Evolutionary conservation across 2,888 invertebrate species (phyloP).

Genomic region (Nemurella pictetii): DNA sequence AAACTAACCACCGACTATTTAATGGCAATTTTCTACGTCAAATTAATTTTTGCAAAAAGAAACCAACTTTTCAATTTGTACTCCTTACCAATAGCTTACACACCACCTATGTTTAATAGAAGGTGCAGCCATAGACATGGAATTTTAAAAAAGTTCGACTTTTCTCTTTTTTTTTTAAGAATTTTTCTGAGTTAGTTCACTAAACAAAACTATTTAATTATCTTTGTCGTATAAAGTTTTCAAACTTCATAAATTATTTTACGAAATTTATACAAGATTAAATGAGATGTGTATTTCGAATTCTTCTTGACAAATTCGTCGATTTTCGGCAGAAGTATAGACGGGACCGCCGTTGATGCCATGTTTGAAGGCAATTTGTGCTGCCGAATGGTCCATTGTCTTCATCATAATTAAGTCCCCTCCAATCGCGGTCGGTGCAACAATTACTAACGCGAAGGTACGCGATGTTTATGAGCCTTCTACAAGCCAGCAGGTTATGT

Average conservation of each 20-base stretch:
- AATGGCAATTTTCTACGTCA: not conserved
- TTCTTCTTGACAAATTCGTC: too few species aligned
- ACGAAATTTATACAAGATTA: too few species aligned
- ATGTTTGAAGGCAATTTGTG: not conserved
- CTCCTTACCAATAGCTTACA: not conserved
- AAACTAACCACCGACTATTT: not conserved
- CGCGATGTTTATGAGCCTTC: constrained; percentile 16
- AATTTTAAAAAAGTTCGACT: too few species aligned
- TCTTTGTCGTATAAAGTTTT: too few species aligned
- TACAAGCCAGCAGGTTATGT: constrained; percentile 23
- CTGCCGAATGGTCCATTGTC: not conserved
- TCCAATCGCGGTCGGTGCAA: not conserved
- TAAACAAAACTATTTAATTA: too few species aligned
- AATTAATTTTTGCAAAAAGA: not conserved
- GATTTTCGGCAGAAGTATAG: too few species aligned
- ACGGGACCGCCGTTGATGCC: not conserved
- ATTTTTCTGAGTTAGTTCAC: too few species aligned
- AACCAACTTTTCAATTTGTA: not conserved
- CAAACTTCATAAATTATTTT: too few species aligned
- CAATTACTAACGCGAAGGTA: constrained; percentile 16
- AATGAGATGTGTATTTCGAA: too few species aligned
- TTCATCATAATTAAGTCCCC: not conserved
- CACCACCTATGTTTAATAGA: too few species aligned
- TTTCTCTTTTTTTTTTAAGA: too few species aligned
- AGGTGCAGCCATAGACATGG: too few species aligned